Evolutionary conservation across 2,888 invertebrate species (phyloP).

Genomic region (Neoaliturus tenellus): DNA sequence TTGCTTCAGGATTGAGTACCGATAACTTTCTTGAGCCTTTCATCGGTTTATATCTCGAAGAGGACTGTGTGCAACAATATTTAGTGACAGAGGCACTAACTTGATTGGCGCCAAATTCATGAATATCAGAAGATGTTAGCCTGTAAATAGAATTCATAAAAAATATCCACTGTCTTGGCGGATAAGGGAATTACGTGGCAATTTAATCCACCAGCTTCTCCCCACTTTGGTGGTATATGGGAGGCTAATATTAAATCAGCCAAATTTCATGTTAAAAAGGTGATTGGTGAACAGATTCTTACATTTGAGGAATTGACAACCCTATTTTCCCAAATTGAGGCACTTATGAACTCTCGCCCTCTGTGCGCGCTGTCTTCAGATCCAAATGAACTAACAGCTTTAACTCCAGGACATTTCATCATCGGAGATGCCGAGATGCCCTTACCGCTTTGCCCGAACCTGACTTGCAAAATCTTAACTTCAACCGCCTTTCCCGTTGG

Average conservation of each 20-base stretch:
- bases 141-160: neutral
- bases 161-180: constrained; percentile 2
- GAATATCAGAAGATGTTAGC: constrained; percentile 57
- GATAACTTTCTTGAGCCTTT: constrained; percentile 67
- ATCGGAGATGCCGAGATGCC: constrained; percentile 64
- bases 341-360: constrained; percentile 68
- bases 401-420: constrained; percentile 69
- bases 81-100: constrained; percentile 69
- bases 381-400: constrained; percentile 61
- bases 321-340: constrained; percentile 66
- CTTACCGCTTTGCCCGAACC: constrained; percentile 65
- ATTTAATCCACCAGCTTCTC: constrained; percentile 68
- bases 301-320: constrained; percentile 68
- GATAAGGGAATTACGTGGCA: constrained; percentile 67
- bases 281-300: constrained; percentile 61
- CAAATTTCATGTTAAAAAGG: constrained; percentile 66
- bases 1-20: constrained; percentile 66
- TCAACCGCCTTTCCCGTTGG: constrained; percentile 65
- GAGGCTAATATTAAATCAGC: constrained; percentile 68
- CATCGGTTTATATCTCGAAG: constrained; percentile 66
- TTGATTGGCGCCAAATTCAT: constrained; percentile 67
- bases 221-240: constrained; percentile 70
- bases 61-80: constrained; percentile 65
- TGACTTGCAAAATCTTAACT: constrained; percentile 55
- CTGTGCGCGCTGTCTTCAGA: constrained; percentile 65